Evolutionary conservation across 64 coral and sea anemone species (phyloP), one percentile per base, ranked within the genome.

Genomic region (Stichodactyla helianthus): DNA sequence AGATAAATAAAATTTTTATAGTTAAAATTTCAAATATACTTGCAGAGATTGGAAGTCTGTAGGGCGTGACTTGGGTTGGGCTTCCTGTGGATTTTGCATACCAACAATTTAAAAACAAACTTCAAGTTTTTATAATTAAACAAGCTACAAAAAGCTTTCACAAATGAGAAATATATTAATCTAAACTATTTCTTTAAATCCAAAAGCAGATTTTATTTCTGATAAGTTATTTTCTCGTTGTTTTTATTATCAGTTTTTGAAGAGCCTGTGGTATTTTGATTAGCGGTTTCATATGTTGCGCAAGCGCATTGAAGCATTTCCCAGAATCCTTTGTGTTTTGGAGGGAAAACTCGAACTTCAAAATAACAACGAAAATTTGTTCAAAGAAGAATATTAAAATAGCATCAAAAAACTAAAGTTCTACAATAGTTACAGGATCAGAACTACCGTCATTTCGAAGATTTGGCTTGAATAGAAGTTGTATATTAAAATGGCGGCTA

Each of bases 291-390:
- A 65, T 15, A 10, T 22, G 0, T 0, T 9, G 82, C 81, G 62
- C 53, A 89, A 11, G 89, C 82, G 89, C 83, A 54, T 4, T 78
- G n/a, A 2, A 0, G 18, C 78, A 19, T 54, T 81, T 54, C 78
- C 78, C 78, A 54, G 50, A 51, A 81, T 51, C 5, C 78, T 12
- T 20, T 54, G 52, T 13, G 16, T 82, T 88, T 85, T 85, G 89
- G 89, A 90, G 89, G 83, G 89, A 90, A 90, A 89, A 90, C 23
- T 84, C 52, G 78, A 81, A 81, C 77, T 85, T 84, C 54, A 90
- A 90, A 90, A 9, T 28, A 83, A 86, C 83, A 59, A 74, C 68
- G 25, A 74, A 74, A 4, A 27, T 74, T 2, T 74, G 6, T 31
- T 31, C 1, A 74, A 68, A 0, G 5, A 31, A 74, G 27, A 13